Evolutionary conservation across 2,797 vertebrate genomes (phyloP).

Genomic region (Rousettus madagascariensis): DNA sequence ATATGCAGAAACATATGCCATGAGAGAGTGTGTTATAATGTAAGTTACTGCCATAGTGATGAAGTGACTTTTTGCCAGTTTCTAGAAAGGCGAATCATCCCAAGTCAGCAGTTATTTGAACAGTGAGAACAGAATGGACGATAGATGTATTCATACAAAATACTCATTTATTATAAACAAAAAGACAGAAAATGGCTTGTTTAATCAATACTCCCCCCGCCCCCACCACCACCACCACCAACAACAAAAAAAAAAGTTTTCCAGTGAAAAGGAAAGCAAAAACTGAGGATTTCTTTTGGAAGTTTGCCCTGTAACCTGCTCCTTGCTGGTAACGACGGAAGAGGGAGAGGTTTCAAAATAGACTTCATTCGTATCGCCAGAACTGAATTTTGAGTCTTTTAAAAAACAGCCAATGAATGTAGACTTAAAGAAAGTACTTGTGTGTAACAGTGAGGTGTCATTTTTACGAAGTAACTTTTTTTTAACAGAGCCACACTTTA

Average conservation of each 20-base stretch:
- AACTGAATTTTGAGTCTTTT: not conserved
- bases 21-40: not conserved
- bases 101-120: not conserved
- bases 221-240: too few species aligned
- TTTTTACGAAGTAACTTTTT: conserved; percentile 70
- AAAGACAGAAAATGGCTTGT: not conserved
- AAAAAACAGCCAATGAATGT: not conserved
- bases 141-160: not conserved
- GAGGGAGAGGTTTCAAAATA: not conserved
- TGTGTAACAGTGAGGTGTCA: conserved; percentile 34
- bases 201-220: not conserved
- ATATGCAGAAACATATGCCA: accelerated
- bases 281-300: not conserved
- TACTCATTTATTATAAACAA: not conserved
- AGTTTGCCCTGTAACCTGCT: not conserved
- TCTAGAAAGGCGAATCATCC: not conserved
- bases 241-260: not conserved
- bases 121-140: not conserved
- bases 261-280: conserved; percentile 11
- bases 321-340: conserved; percentile 3
- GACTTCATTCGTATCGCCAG: not conserved
- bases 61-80: conserved; percentile 63
- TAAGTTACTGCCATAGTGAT: not conserved
- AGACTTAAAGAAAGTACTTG: not conserved
- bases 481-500: conserved; percentile 71